Percentiles rank a stretch among this genome's conserved stretches.
Evolutionary conservation across 2,113 vertebrate species (phyloP).

Genomic region (Cavia aperea): DNA sequence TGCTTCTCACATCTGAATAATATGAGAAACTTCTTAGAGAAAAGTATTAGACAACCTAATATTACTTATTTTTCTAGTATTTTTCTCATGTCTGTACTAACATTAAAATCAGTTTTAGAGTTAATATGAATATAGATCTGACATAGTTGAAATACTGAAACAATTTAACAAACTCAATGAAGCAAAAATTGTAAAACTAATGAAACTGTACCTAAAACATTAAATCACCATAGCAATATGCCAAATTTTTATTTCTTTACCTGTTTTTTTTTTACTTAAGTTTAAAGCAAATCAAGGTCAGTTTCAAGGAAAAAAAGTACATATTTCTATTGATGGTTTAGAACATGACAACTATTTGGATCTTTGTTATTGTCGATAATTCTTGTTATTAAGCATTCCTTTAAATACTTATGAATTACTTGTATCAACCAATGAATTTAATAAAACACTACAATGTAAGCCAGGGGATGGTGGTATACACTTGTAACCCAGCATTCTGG

Average conservation of each 20-base stretch:
- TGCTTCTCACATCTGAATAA: neutral
- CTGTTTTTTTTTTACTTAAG: neutral
- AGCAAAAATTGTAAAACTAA: constrained; percentile 27
- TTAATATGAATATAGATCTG: neutral
- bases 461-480: neutral
- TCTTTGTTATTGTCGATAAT: neutral
- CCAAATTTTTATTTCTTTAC: neutral
- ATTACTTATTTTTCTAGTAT: neutral
- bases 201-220: neutral
- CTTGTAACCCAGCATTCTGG: neutral
- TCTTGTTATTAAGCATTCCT: constrained; percentile 41
- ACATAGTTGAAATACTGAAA: neutral
- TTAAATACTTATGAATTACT: constrained; percentile 5
- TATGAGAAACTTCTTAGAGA: neutral
- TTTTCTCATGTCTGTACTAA: neutral
- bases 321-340: neutral
- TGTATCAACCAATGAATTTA: constrained; percentile 10
- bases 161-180: neutral
- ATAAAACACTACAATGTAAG: constrained; percentile 33
- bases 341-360: neutral
- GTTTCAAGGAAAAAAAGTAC: neutral
- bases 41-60: neutral
- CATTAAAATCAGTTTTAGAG: neutral
- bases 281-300: neutral
- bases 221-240: neutral